Base-by-base conservation (phyloP, 2,797 vertebrate genomes). In the Helostoma temminkii region DNA sequence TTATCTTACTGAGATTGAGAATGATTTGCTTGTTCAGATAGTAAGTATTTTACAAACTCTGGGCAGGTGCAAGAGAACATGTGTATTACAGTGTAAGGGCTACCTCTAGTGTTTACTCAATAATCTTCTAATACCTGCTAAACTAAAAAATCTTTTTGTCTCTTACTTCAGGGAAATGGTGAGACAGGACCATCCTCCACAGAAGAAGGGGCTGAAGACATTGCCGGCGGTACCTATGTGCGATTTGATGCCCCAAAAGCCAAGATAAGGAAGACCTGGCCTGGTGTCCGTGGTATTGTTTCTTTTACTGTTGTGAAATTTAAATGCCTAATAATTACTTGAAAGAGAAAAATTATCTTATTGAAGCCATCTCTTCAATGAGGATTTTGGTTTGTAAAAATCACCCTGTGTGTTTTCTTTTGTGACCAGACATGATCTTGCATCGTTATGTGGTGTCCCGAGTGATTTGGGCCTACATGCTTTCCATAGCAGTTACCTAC, bases 381-480 rank as follows among this genome's bases (percentile, higher is more conserved):
- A 56, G 42, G 41, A 41, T 11, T 25, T 72, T 16, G n/a, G 3
- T 7, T 55, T 71, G 36, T 43, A 25, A 34, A 58, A 43, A 10
- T 28, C 4, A 1, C 6, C n/a, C 24, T 30, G n/a, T 58, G 24
- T 59, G 26, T 48, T 64, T 16, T 76, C 10, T 24, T 34, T 52
- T 65, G 52, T 16, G 56, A 46, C 9, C 90, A 99, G 97, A 97
- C 78, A 96, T 99, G 96, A 93, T 98, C 89, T 76, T 98, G 63
- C 96, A 98, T 67, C 96, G 98, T 19, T 98, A 97, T 5, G 86
- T 96, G 7, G 97, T 99, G 80, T 94, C 96, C 6, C 94, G 96
- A 0, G 94, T 97, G 81, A 98, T 99, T 92, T 99, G 98, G 98
- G 93, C 97, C 16, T 96, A 98, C 93, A 99, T 98, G 97, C 92